Base-by-base conservation (phyloP, 30 jellyfish, hydroid and myxozoan genomes). In the Haliclystus octoradiatus region DNA sequence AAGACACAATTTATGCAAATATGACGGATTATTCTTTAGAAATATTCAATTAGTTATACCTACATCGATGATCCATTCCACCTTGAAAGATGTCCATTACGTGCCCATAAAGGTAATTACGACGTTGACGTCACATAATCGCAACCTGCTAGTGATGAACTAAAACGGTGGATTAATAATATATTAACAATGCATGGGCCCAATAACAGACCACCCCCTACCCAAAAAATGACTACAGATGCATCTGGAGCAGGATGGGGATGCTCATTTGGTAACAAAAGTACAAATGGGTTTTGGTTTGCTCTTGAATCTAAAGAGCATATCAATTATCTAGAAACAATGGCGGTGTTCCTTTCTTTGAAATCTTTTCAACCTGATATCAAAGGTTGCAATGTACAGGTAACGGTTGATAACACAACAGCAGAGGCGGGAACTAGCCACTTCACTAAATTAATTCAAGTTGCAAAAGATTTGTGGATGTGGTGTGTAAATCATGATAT, bases 371-470 rank as follows among this genome's bases (percentile, higher is more conserved):
- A 19, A 19, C 61, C 33, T 13, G 31, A 50, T n/a, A 15, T 72
- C 40, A 34, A 69, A 30, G 50, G 64, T 46, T 33, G 64, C 32
- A 85, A 80, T 65, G 81, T 71, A 12, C 47, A 63, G 30, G 78
- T 80, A n/a, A 60, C 61, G 81, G 70, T 64, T 62, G 93, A 80
- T 52, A 71, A 80, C 31, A 72, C 93, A 71, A 50, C 82, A 24
- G 93, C 47, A 33, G 93, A 71, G 33, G 68, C 85, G 85, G 93
- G 84, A 13, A 70, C 79, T 23, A 29, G 73, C 25, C 78, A 61
- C 33, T 50, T 61, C 33, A 65, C n/a, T 31, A 23, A 25, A 23
- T 12, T 33, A 5, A 50, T 47, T 72, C 26, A 63, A n/a, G 32
- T 71, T 9, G 57, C 65, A 14, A 34, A 34, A 40, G 63, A 34